Evolutionary conservation across 1,140 invertebrate genomes (phyloP), one percentile per base, ranked within the genome.

Genomic region (Drosophila chauvacae): DNA sequence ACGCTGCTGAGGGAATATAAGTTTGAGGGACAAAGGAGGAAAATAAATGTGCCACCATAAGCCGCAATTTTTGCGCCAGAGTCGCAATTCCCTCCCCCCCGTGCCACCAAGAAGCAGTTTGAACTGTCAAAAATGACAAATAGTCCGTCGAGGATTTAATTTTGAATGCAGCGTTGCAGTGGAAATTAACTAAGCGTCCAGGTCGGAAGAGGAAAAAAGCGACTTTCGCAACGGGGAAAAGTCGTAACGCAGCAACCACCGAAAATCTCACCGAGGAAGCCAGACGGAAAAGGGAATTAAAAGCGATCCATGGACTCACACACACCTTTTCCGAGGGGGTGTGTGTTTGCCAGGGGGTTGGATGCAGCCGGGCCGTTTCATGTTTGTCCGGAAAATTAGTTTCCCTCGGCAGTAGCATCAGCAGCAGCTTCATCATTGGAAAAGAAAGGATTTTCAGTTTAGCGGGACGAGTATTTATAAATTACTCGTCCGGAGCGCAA

Each of bases 71-170:
- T 55, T 55, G 61, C 63, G 37, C 60, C 39, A 60, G 57, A 66
- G 71, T 66, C 69, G 51, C 48, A 57, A 33, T 60, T 45, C 60
- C 68, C 47, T 44, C 4, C 20, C 62, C 30, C 0, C 14, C 28
- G 30, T 33, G 9, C 13, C 14, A 30, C 28, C 45, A 65, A 75
- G 73, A 7, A 47, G 45, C 81, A 84, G 70, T 88, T 88, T 71
- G 33, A 81, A 81, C 85, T 88, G 85, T 88, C 85, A 90, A 73
- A 90, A 85, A 88, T 88, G 85, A 88, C 85, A 88, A 88, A 88
- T 90, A 63, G 85, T 63, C 66, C 85, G 74, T 62, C 51, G 69
- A 79, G 85, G 85, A 88, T 88, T 88, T 90, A 65, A 88, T 88
- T 88, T 88, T 56, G 66, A 86, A 86, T 86, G 83, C 83, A 86